A percentile compares a stretch with the other conserved stretches of the same genome.
Evolutionary conservation across 2,113 vertebrate genomes (phyloP).

Genomic region (Sarotherodon lohbergeri): DNA sequence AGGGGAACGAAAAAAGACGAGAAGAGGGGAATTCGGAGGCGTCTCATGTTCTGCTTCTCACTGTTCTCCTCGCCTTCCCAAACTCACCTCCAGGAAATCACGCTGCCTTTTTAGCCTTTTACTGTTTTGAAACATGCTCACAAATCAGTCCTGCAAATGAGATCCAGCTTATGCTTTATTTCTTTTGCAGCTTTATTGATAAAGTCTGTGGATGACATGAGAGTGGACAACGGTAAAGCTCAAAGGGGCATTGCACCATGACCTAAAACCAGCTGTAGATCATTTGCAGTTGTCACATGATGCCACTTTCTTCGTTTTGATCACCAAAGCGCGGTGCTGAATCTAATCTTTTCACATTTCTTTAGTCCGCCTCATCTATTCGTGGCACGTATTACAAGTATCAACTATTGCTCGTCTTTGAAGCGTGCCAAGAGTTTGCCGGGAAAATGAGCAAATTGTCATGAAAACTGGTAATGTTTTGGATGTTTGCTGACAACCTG

Average conservation of each 20-base stretch:
- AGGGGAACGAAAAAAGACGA: conserved; percentile 2
- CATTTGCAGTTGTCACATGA: conserved; percentile 5
- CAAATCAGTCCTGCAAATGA: conserved; percentile 5
- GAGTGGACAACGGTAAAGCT: not conserved
- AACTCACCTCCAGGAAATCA: conserved; percentile 10
- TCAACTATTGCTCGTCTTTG: not conserved
- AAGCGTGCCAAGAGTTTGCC: not conserved
- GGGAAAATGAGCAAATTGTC: not conserved
- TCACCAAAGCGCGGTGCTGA: not conserved
- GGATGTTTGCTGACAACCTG: conserved; percentile 1
- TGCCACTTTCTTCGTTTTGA: conserved; percentile 21
- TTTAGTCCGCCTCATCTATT: not conserved
- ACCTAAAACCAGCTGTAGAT: not conserved
- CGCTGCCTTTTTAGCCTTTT: not conserved
- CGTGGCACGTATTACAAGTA: not conserved
- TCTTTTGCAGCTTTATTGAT: not conserved
- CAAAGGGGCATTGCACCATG: conserved; percentile 10
- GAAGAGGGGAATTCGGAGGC: conserved; percentile 30
- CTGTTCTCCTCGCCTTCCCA: not conserved
- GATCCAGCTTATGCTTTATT: not conserved
- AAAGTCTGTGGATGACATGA: conserved; percentile 8
- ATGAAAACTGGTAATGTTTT: not conserved
- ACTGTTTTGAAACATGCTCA: not conserved
- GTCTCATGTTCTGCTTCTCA: conserved; percentile 5
- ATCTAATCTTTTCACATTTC: conserved; percentile 22